Percentiles rank a stretch among this genome's conserved stretches.
phyloP scores from a whole-genome alignment of 53 echinoderm and acorn worm species.

The Antedon mediterranea region DNA sequence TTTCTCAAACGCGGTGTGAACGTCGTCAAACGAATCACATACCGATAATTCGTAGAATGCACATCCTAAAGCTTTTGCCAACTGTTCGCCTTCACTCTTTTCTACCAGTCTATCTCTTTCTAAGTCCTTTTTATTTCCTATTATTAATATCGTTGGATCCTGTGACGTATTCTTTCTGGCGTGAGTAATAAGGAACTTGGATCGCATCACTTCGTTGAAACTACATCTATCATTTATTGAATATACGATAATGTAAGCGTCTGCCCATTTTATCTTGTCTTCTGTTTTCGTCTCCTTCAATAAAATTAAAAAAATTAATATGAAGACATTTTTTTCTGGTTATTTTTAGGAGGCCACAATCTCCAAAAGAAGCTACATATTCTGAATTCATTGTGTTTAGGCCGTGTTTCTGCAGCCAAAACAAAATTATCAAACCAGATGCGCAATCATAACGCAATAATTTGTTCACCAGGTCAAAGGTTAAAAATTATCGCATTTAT shows the following conservation, averaged over 20 bases:
- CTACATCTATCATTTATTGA: slow-evolving; percentile 84
- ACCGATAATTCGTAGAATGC: slow-evolving; percentile 60
- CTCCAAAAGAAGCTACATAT: too few relatives aligned
- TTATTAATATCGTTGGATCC: slow-evolving; percentile 67
- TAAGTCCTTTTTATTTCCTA: slow-evolving; percentile 81
- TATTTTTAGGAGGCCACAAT: too few relatives aligned
- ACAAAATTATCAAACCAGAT: too few relatives aligned
- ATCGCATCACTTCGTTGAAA: slow-evolving; percentile 78
- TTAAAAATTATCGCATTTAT: too few relatives aligned
- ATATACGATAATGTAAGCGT: slow-evolving; percentile 88
- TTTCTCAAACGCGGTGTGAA: slow-evolving; percentile 41
- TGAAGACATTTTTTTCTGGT: too few relatives aligned
- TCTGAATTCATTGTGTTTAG: too few relatives aligned
- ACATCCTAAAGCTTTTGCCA: slow-evolving; percentile 53
- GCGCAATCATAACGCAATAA: too few relatives aligned
- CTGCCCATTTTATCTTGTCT: slow-evolving; percentile 89
- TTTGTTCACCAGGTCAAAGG: too few relatives aligned
- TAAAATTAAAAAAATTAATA: too few relatives aligned
- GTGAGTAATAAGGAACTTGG: slow-evolving; percentile 61
- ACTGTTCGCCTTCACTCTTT: slow-evolving; percentile 41
- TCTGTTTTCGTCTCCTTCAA: slow-evolving; percentile 72
- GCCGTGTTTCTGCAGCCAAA: too few relatives aligned
- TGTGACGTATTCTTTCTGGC: slow-evolving; percentile 49
- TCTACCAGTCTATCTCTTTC: slow-evolving; percentile 63
- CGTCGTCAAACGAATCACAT: slow-evolving; percentile 66